These are phyloP conservation scores for Neodiprion fabricii DNA, from an alignment of 1,140 invertebrate species.

Conservation along the genomic window DNA sequence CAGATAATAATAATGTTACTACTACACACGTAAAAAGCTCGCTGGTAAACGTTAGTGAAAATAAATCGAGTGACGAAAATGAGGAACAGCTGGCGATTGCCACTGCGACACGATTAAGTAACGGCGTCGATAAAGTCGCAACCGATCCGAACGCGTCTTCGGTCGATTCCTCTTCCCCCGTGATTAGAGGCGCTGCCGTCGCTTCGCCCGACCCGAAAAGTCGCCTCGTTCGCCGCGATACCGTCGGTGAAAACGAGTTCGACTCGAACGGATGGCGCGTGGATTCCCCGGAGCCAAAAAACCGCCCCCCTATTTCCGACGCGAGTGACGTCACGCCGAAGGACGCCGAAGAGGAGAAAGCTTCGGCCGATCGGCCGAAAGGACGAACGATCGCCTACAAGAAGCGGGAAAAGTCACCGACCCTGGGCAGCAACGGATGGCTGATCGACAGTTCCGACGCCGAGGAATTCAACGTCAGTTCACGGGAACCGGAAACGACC, in stretches of 20 bases:
- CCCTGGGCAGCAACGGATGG: slow-evolving; percentile 49
- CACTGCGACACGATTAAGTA: too few relatives aligned
- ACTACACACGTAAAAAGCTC: neutral
- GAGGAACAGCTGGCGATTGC: neutral
- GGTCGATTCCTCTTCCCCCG: too few relatives aligned
- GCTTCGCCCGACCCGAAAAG: neutral
- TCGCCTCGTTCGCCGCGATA: neutral
- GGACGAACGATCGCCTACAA: slow-evolving; percentile 6
- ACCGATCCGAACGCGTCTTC: too few relatives aligned
- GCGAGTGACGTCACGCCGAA: neutral
- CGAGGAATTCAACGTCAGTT: slow-evolving; percentile 19
- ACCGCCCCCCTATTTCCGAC: neutral
- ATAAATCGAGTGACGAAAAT: slow-evolving; percentile 12
- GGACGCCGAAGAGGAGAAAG: neutral
- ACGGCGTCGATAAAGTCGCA: too few relatives aligned
- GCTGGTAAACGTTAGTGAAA: slow-evolving; percentile 13
- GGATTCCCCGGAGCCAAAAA: neutral
- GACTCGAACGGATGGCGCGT: slow-evolving; percentile 58
- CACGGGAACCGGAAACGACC: neutral
- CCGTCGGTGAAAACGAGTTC: slow-evolving; percentile 45
- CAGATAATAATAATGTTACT: neutral
- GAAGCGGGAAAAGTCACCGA: slow-evolving; percentile 10
- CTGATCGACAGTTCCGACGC: slow-evolving; percentile 47
- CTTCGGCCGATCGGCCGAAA: slow-evolving; percentile 26
- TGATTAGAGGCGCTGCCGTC: too few relatives aligned